Percentiles rank a stretch among this genome's conserved stretches.
Evolutionary conservation across 2,113 vertebrate genomes (phyloP).

Genomic region (Vidua macroura): DNA sequence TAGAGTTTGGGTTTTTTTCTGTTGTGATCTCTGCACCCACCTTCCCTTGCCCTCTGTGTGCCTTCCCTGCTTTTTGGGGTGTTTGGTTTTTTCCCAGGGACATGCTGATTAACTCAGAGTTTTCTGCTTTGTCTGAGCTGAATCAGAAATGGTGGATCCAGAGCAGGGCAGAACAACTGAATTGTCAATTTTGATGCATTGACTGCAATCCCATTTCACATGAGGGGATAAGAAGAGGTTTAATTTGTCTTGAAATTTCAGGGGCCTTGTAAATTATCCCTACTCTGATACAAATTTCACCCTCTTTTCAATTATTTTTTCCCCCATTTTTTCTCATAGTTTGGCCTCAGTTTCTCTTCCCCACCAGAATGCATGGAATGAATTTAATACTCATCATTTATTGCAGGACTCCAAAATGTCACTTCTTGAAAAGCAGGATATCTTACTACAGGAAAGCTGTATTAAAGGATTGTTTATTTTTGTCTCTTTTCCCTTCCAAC

Average conservation of each 20-base stretch:
- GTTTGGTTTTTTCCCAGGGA: neutral
- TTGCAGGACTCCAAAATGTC: neutral
- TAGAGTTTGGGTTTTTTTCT: neutral
- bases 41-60: neutral
- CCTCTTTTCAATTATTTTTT: neutral
- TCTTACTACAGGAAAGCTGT: neutral
- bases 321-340: neutral
- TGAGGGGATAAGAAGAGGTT: neutral
- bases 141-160: neutral
- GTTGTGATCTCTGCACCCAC: neutral
- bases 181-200: neutral
- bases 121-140: neutral
- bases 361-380: neutral
- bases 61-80: neutral
- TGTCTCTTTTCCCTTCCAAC: neutral
- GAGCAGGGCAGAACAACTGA: neutral
- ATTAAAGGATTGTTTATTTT: neutral
- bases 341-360: neutral
- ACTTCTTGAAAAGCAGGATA: neutral
- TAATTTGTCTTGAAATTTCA: neutral
- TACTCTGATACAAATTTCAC: neutral
- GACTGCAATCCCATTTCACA: neutral
- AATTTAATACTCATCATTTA: neutral
- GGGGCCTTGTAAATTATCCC: neutral
- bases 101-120: neutral